Evolutionary conservation across 2,797 vertebrate species (phyloP).

Genomic region (Crenuchus spilurus): DNA sequence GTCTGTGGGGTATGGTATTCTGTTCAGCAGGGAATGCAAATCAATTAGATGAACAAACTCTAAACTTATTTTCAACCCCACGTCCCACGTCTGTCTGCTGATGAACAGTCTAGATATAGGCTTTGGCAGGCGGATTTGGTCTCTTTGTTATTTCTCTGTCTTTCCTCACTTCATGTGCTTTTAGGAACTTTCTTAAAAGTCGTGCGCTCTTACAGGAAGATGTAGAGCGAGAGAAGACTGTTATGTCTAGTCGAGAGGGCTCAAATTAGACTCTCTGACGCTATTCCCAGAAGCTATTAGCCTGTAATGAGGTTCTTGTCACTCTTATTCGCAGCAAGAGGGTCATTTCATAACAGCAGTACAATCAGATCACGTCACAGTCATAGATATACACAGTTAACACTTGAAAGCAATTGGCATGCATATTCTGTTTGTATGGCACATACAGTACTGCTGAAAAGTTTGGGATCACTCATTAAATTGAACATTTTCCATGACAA

Average conservation of each 20-base stretch:
- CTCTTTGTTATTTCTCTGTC: background rate
- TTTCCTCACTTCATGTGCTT: background rate
- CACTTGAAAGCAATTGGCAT: background rate
- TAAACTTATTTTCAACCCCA: constrained; percentile 40
- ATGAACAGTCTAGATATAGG: constrained; percentile 27
- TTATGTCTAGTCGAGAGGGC: constrained; percentile 37
- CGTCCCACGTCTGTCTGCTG: constrained; percentile 27
- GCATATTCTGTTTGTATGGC: too few relatives aligned
- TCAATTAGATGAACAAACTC: constrained; percentile 55
- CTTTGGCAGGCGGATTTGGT: background rate
- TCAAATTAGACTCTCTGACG: constrained; percentile 49
- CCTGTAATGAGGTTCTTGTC: constrained; percentile 49
- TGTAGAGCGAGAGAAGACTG: background rate
- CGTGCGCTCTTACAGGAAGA: constrained; percentile 21
- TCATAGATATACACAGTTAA: constrained; percentile 8
- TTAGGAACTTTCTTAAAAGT: constrained; percentile 15
- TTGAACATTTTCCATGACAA: too few relatives aligned
- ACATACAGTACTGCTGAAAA: too few relatives aligned
- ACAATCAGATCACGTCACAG: constrained; percentile 48
- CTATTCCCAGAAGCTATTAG: constrained; percentile 54
- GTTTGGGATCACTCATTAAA: too few relatives aligned
- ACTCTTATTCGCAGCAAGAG: constrained; percentile 37
- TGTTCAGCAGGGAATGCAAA: constrained; percentile 62
- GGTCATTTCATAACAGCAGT: constrained; percentile 43
- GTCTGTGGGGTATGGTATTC: constrained; percentile 51